Conservation (phyloP, 1,140 invertebrate genomes). For the Popillia japonica region DNA sequence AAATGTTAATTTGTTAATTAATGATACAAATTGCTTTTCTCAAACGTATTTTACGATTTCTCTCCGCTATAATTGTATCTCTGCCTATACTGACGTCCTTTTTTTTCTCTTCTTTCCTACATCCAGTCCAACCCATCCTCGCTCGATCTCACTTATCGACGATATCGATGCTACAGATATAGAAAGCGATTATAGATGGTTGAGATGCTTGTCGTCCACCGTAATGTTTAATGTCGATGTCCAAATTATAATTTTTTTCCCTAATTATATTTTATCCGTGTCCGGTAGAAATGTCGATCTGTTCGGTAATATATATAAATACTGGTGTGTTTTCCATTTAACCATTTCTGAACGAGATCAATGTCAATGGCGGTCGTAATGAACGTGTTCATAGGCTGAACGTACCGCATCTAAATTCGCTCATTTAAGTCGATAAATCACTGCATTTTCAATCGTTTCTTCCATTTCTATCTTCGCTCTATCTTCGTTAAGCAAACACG, state of each 20-base stretch:
- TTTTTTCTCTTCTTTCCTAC: constrained; percentile 39
- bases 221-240: too few relatives aligned
- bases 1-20: constrained; percentile 62
- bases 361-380: background rate
- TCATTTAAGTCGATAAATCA: constrained; percentile 24
- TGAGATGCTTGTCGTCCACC: background rate
- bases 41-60: constrained; percentile 58
- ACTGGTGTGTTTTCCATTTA: background rate
- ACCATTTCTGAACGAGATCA: constrained; percentile 17
- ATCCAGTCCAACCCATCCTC: background rate
- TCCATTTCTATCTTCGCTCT: background rate
- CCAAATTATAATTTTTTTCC: background rate
- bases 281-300: background rate
- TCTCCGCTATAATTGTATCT: constrained; percentile 51
- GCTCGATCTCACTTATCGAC: background rate
- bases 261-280: background rate
- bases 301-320: too few relatives aligned
- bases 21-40: constrained; percentile 60
- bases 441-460: too few relatives aligned
- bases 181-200: background rate
- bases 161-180: background rate
- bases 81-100: constrained; percentile 33
- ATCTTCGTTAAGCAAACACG: too few relatives aligned
- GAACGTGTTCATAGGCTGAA: background rate
- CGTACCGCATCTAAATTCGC: constrained; percentile 10